These are phyloP conservation scores for Priocnemis perturbator DNA, from an alignment of 2,888 invertebrate species.

Conservation along the genomic window DNA sequence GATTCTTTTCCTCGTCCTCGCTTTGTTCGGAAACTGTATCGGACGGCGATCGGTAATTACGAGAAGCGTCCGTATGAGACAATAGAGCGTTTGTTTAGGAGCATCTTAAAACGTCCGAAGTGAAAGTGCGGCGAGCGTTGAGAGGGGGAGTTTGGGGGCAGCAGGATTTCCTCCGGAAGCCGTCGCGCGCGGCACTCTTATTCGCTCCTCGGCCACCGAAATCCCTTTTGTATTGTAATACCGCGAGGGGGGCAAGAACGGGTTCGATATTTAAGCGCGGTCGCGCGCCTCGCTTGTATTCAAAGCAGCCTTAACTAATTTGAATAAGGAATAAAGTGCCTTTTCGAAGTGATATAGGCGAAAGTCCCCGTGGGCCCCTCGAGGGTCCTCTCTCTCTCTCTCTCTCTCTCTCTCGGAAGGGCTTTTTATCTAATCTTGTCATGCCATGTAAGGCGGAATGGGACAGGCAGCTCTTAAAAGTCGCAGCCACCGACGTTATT, in stretches of 20 bases:
- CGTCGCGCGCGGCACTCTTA: constrained; percentile 13
- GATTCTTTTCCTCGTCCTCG: too few relatives aligned
- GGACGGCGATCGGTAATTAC: constrained; percentile 8
- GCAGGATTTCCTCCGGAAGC: constrained; percentile 38
- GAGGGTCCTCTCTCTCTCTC: constrained; percentile 15
- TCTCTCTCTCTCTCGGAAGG: constrained; percentile 17
- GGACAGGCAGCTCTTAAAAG: constrained; percentile 63
- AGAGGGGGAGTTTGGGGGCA: too few relatives aligned
- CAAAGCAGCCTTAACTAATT: constrained; percentile 69
- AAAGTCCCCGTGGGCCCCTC: constrained; percentile 44
- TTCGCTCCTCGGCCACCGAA: constrained; percentile 46
- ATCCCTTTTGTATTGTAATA: constrained; percentile 72
- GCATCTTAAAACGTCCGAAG: constrained; percentile 19
- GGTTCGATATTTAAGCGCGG: constrained; percentile 54
- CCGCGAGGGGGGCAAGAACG: constrained; percentile 43
- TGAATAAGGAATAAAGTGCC: constrained; percentile 71
- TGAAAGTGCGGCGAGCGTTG: constrained; percentile 28
- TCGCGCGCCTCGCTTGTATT: constrained; percentile 63
- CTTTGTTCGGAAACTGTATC: neutral
- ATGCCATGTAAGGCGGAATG: constrained; percentile 65
- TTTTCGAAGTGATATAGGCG: constrained; percentile 64
- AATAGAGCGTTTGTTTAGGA: constrained; percentile 14
- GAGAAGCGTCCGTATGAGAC: constrained; percentile 14
- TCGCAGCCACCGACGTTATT: constrained; percentile 63
- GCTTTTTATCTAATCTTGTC: constrained; percentile 67